A percentile compares a stretch with the other conserved stretches of the same genome.
Evolutionary conservation across 2,113 vertebrate species (phyloP).

Genomic region (Neolamprologus ventralis): DNA sequence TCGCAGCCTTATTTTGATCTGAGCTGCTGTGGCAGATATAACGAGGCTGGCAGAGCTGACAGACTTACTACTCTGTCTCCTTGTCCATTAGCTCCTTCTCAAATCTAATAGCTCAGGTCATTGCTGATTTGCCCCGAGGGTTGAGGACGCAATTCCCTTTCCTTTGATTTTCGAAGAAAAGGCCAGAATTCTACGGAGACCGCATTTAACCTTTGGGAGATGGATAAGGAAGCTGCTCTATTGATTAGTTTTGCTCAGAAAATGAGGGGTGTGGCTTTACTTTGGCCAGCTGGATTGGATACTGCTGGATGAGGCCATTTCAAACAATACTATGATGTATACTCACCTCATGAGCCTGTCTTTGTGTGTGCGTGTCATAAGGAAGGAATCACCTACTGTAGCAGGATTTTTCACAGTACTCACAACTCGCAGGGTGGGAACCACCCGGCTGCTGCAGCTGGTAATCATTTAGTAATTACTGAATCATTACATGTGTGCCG

Average conservation of each 20-base stretch:
- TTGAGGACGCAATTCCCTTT: constrained; percentile 20
- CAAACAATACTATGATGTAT: background rate
- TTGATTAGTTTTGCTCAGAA: constrained; percentile 47
- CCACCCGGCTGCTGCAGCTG: background rate
- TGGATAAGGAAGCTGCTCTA: constrained; percentile 42
- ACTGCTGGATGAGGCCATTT: background rate
- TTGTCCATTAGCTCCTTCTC: constrained; percentile 9
- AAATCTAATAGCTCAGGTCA: constrained; percentile 30
- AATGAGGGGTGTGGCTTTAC: constrained; percentile 4
- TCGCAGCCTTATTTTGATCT: background rate
- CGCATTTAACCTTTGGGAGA: constrained; percentile 63
- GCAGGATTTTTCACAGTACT: background rate
- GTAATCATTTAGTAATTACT: background rate
- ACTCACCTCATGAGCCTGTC: fast-evolving
- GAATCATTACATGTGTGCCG: background rate
- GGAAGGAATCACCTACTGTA: background rate
- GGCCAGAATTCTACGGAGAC: constrained; percentile 29
- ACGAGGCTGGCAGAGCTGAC: constrained; percentile 15
- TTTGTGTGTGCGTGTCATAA: background rate
- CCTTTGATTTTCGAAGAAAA: constrained; percentile 50
- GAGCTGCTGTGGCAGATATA: background rate
- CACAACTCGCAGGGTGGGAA: background rate
- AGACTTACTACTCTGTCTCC: constrained; percentile 15
- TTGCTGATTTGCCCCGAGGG: constrained; percentile 26
- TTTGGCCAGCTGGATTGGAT: background rate